Base-by-base conservation (phyloP, 1,140 invertebrate genomes). In the Temnothorax curvispinosus region DNA sequence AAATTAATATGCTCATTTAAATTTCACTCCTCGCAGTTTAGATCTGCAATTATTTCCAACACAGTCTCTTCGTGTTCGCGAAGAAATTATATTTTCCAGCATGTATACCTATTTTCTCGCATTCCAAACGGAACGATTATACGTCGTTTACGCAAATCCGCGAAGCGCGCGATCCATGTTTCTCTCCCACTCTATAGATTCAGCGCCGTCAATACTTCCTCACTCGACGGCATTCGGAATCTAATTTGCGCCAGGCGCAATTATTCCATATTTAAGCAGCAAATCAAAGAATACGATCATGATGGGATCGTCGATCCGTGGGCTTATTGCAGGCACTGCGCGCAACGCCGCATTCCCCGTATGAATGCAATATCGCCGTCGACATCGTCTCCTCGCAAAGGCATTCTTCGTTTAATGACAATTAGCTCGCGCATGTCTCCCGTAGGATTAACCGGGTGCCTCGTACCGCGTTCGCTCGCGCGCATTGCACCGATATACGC, bases 351-450 rank as follows among this genome's bases (percentile, higher is more conserved):
- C 80, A 75, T 84, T 84, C 67, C 54, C 11, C 44, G 56, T 74
- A 71, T 74, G 27, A 84, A 84, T 75, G 80, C 80, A 75, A 84
- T 84, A 84, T 84, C 69, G 67, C 47, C 38, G 41, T 35, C 67
- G 64, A 56, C 78, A 65, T 41, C 76, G 69, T 74, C 52, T 82
- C 2, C 80, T 35, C 54, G 69, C 41, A 72, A 58, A 75, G 32
- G 69, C 69, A 75, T 75, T 75, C 80, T 75, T 84, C 69, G 80
- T 74, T 84, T 74, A 60, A 84, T 54, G 69, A 84, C 80, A 84
- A 84, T 84, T 84, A 84, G 80, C 54, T 75, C 69, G 54, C 69
- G 69, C 62, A 62, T 75, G 80, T 84, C 80, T 84, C 41, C 41
- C 27, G 32, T 74, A 75, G n/a, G 62, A 67, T 85, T 78, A 85